Percentiles rank a stretch among this genome's conserved stretches.
phyloP scores from a whole-genome alignment of 2,888 invertebrate species.

The Philopedon plagiatum region DNA sequence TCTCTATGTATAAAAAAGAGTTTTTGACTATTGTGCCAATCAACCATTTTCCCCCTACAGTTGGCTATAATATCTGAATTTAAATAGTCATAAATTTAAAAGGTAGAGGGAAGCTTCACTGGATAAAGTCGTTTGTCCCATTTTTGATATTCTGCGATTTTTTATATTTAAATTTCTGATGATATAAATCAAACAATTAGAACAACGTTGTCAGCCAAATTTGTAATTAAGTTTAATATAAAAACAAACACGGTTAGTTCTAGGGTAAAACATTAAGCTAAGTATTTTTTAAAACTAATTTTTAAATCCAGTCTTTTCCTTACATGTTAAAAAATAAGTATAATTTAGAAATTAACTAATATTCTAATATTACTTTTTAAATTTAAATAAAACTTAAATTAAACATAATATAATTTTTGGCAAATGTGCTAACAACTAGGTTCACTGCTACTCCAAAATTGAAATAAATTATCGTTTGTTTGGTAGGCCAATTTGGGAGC shows the following conservation, averaged over 20 bases:
- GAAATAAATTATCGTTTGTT: neutral
- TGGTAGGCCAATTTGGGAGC: neutral
- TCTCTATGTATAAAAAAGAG: no score
- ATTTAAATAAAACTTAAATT: neutral
- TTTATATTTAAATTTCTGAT: neutral
- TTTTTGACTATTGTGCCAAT: no score
- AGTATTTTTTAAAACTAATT: neutral
- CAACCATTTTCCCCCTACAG: no score
- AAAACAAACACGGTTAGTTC: slow-evolving; percentile 18
- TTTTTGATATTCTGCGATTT: no score
- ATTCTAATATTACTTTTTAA: neutral
- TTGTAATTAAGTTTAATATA: neutral
- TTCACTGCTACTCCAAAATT: neutral
- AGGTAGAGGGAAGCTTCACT: no score
- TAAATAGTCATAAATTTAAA: no score
- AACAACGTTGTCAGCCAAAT: neutral
- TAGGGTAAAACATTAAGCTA: slow-evolving; percentile 18
- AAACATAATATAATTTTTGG: slow-evolving; percentile 10
- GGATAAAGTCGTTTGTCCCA: no score
- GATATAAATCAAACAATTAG: neutral
- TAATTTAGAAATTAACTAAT: neutral
- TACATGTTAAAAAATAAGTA: neutral
- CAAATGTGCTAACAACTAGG: slow-evolving; percentile 7
- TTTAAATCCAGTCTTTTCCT: slow-evolving; percentile 27
- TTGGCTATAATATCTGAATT: no score